phyloP scores from a whole-genome alignment of 1,140 invertebrate species.

The Hydropsyche tenuis region DNA sequence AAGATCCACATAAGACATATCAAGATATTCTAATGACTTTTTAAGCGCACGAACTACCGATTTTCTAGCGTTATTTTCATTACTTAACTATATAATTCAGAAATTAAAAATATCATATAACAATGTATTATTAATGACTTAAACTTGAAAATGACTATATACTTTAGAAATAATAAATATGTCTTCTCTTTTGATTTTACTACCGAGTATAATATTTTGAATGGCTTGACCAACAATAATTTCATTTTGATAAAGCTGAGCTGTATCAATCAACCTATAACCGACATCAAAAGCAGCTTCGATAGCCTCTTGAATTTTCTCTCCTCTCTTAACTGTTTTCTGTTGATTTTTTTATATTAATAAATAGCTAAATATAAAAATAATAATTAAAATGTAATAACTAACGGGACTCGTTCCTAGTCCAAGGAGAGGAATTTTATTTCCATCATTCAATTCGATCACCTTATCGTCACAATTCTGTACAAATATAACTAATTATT shows the following conservation, averaged over 20 bases:
- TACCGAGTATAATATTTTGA: conserved; percentile 72
- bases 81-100: conserved; percentile 55
- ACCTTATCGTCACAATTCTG: not conserved
- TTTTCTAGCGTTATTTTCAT: conserved; percentile 54
- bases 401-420: conserved; percentile 67
- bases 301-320: conserved; percentile 67
- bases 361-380: not conserved
- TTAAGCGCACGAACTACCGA: conserved; percentile 58
- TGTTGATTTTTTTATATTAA: not conserved
- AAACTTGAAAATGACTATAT: conserved; percentile 17
- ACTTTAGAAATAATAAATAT: conserved; percentile 73
- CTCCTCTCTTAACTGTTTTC: conserved; percentile 51
- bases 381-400: not conserved
- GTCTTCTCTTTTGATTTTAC: conserved; percentile 74
- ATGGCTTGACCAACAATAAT: conserved; percentile 81
- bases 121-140: no score
- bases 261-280: conserved; percentile 76
- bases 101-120: not conserved
- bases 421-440: conserved; percentile 63
- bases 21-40: conserved; percentile 70
- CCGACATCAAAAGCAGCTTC: conserved; percentile 71
- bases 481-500: no score
- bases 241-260: conserved; percentile 77
- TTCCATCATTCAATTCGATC: conserved; percentile 54
- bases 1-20: conserved; percentile 81